Evolutionary conservation across 2,797 vertebrate genomes (phyloP).

Genomic region (Hippocampus kuda): DNA sequence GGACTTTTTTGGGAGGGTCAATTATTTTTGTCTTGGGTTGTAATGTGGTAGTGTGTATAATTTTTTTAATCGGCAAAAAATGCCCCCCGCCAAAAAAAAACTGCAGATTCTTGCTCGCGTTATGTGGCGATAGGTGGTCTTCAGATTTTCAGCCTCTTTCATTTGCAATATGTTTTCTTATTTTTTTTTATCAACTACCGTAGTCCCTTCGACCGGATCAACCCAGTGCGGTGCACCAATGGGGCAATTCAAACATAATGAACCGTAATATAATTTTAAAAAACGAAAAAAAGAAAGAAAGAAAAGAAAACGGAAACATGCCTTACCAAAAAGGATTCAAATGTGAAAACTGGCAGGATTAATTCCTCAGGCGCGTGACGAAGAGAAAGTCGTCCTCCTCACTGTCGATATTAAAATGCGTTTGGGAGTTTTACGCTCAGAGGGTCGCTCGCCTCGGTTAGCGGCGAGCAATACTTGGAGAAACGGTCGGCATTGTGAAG

Average conservation of each 20-base stretch:
- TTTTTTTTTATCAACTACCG: background rate
- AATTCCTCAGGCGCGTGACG: constrained; percentile 28
- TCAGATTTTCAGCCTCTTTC: background rate
- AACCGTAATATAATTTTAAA: background rate
- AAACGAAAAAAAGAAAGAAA: background rate
- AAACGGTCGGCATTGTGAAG: constrained; percentile 41
- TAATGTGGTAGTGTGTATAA: too few relatives aligned
- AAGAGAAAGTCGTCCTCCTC: background rate
- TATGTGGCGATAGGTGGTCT: background rate
- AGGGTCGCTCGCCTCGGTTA: constrained; percentile 11
- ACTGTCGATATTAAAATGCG: background rate
- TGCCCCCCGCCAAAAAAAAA: background rate
- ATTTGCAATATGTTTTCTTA: background rate
- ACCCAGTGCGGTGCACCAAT: background rate
- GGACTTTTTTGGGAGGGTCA: too few relatives aligned
- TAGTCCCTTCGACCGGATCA: background rate
- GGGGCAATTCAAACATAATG: background rate
- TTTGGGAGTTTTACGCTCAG: constrained; percentile 20
- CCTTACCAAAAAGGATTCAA: constrained; percentile 43
- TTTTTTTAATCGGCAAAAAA: too few relatives aligned
- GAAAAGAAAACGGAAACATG: background rate
- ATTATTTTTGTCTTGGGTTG: too few relatives aligned
- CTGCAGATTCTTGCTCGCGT: background rate
- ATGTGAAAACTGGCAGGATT: constrained; percentile 20
- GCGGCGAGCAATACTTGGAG: constrained; percentile 25